Evolutionary conservation across 2,797 vertebrate species (phyloP).

Genomic region (Sarcoramphus papa): DNA sequence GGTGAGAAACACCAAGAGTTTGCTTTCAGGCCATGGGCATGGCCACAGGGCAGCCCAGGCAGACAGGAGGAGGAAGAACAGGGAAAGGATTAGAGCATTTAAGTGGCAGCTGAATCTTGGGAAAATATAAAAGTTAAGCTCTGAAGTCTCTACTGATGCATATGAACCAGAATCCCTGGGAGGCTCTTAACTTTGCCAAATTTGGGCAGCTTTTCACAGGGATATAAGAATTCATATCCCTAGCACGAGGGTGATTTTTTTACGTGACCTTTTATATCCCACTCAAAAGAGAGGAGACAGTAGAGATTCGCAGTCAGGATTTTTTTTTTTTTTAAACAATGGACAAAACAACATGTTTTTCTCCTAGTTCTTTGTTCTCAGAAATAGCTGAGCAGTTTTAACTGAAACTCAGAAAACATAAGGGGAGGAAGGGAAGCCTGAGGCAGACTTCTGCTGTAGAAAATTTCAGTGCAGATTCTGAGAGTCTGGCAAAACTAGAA

Average conservation of each 20-base stretch:
- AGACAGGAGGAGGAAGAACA: not conserved
- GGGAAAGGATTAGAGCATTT: conserved; percentile 1
- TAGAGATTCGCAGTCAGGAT: not conserved
- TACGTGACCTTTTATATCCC: not conserved
- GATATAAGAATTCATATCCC: not conserved
- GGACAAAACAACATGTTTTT: conserved; percentile 43
- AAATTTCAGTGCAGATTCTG: conserved; percentile 43
- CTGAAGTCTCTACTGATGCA: conserved; percentile 58
- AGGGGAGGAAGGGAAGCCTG: conserved; percentile 44
- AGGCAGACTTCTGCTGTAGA: conserved; percentile 42
- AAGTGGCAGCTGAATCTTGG: conserved; percentile 47
- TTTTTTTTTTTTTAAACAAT: not conserved
- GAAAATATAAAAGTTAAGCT: conserved; percentile 48
- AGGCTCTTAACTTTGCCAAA: conserved; percentile 50
- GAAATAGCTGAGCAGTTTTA: conserved; percentile 53
- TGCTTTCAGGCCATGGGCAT: conserved; percentile 26
- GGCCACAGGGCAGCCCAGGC: conserved; percentile 36
- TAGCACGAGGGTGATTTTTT: not conserved
- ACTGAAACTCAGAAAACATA: conserved; percentile 49
- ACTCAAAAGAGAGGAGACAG: not conserved
- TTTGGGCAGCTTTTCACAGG: conserved; percentile 40
- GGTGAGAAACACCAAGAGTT: not conserved
- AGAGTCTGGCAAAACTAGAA: conserved; percentile 27
- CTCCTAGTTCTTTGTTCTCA: conserved; percentile 26
- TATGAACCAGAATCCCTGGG: conserved; percentile 48